Base-by-base conservation (phyloP, 2,888 invertebrate species). In the Plagodis dolabraria region DNA sequence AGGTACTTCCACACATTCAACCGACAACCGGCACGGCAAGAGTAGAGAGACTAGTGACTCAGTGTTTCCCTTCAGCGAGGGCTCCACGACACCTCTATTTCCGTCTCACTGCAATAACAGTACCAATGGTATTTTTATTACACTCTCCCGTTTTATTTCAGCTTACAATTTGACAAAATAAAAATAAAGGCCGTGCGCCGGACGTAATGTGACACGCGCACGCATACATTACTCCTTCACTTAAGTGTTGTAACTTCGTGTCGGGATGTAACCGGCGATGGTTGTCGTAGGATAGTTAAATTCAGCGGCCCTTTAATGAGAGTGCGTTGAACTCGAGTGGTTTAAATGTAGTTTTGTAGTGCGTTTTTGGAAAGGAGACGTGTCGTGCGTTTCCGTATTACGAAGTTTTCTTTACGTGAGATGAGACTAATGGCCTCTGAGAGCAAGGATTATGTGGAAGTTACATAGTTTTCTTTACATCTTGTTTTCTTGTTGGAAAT, bases 121-220 rank as follows among this genome's bases (percentile, higher is more conserved):
- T 87, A 91, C 89, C 83, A 73, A 83, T 83, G 90, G 90, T 92
- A 92, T 91, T 92, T 91, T 92, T 92, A 92, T 92, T 91, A 83
- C 84, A 79, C 82, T 80, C 84, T 83, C 86, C 85, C 80, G 91
- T 87, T 90, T 86, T 90, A 90, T 92, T 92, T 91, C 90, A 89
- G 92, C 67, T 83, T 91, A 91, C 91, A 89, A 92, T 92, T 92
- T 92, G 89, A 92, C 91, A 90, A 91, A 91, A 91, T 89, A 89
- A 88, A 92, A 92, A 90, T 90, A 90, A 87, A 86, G 88, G 85
- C 86, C 77, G 68, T 71, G 68, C 64, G 71, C 71, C 73, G 72
- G 63, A 72, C 75, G 80, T 82, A 81, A 81, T 78, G 82, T 79
- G 84, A 85, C 85, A 85, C 79, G 74, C 66, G 68, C 75, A 58